Base-by-base conservation (phyloP, 2,113 vertebrate genomes). In the Melanerpes aurifrons region DNA sequence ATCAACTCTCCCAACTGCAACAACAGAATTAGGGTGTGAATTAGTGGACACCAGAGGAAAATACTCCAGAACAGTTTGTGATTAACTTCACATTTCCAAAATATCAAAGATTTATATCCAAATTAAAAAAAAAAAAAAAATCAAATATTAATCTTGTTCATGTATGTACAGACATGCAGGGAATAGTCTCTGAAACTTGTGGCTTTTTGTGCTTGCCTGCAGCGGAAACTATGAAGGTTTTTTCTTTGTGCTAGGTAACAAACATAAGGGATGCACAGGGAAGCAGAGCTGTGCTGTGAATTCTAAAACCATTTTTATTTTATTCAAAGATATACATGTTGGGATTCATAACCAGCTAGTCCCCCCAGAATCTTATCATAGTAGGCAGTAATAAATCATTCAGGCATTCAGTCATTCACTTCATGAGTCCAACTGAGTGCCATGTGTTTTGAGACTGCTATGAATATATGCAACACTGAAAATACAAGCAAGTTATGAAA, bases 331-430 rank as follows among this genome's bases (percentile, higher is more conserved):
- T 26, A 81, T 16, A 53, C 6, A 32, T 80, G 48, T 80, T 83
- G 61, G 69, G 87, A 94, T 86, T 24, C 2, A 0, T 78, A 80
- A 88, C 83, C 53, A 78, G 32, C 7, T 25, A 78, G 40, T 84
- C n/a, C 76, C 18, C 72, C 64, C 66, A 64, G 85, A 94, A 94
- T 69, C 50, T 31, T 91, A 45, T 74, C 79, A 66, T 9, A 87
- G 20, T 50, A 71, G 75, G 45, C 69, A 88, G 73, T 43, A 83
- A 90, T 88, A 96, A 94, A 94, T 94, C 85, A 91, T 66, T 74
- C 68, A 89, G 35, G 21, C 35, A 54, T 85, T 89, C 84, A 85
- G 56, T 47, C 86, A 88, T 78, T 75, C 54, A 67, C 29, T 88
- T 93, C 37, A 0, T 58, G 67, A 86, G 32, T 71, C 40, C n/a